Percentiles rank a stretch among this genome's conserved stretches.
These are phyloP conservation scores for Dioctria linearis DNA, from an alignment of 2,888 invertebrate species.

Conservation along the genomic window DNA sequence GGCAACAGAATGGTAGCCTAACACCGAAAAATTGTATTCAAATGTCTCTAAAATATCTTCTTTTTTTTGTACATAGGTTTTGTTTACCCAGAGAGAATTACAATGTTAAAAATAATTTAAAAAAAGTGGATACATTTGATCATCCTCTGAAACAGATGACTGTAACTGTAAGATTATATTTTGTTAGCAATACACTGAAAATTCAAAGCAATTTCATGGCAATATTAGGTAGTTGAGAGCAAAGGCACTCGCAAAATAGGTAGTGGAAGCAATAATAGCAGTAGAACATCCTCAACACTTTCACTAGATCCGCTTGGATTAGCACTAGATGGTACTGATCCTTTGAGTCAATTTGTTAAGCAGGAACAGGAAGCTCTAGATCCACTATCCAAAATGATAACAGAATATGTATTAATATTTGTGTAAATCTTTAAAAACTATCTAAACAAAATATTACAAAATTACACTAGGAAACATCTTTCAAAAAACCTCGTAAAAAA, in stretches of 20 bases:
- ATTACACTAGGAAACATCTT: conserved; percentile 63
- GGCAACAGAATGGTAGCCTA: conserved; percentile 56
- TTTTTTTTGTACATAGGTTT: conserved; percentile 61
- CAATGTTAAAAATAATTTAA: conserved; percentile 64
- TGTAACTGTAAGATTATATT: conserved; percentile 66
- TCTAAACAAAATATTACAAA: neutral
- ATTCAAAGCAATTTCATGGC: conserved; percentile 9
- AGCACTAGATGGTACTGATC: conserved; percentile 81
- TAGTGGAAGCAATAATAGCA: conserved; percentile 71
- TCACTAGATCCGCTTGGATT: conserved; percentile 73
- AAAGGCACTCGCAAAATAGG: conserved; percentile 72
- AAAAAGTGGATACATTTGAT: conserved; percentile 69
- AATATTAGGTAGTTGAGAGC: conserved; percentile 73
- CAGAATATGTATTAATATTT: conserved; percentile 64
- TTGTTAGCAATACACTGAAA: neutral
- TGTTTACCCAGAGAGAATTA: conserved; percentile 66
- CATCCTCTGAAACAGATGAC: conserved; percentile 76
- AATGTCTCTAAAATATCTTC: neutral
- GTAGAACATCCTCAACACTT: conserved; percentile 74
- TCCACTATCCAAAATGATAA: conserved; percentile 77
- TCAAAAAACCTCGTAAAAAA: conserved; percentile 62
- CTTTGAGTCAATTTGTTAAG: conserved; percentile 80
- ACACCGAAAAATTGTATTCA: neutral
- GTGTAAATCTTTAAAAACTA: neutral
- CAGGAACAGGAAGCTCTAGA: conserved; percentile 75